Percentiles rank a stretch among this genome's conserved stretches.
Conservation (phyloP, 2,888 invertebrate genomes). For the Gari tellinella region DNA sequence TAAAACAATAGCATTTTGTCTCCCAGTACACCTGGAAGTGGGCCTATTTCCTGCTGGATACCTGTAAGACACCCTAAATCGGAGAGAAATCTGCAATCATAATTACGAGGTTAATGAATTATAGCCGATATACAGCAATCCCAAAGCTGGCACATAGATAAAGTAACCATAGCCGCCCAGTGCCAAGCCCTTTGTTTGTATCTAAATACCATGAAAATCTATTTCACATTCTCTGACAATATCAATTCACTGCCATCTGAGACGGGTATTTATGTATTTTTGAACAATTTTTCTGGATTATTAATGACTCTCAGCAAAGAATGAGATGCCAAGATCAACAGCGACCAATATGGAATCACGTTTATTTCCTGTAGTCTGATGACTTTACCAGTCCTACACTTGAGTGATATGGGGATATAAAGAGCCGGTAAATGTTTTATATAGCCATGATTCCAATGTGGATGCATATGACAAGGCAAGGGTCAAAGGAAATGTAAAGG, state of each 20-base stretch:
- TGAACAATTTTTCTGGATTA: conserved; percentile 58
- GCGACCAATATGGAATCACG: conserved; percentile 55
- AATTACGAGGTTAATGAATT: conserved; percentile 43
- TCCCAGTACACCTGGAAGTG: too few relatives aligned
- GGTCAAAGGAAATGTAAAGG: conserved; percentile 54
- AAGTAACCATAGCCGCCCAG: conserved; percentile 32
- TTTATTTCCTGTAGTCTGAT: conserved; percentile 56
- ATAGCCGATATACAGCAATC: conserved; percentile 48
- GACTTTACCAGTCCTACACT: conserved; percentile 46
- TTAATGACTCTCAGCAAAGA: conserved; percentile 55
- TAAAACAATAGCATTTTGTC: too few relatives aligned
- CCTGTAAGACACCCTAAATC: too few relatives aligned
- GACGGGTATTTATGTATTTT: conserved; percentile 56
- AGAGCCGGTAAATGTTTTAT: conserved; percentile 62
- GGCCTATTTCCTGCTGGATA: too few relatives aligned
- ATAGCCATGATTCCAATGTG: conserved; percentile 34
- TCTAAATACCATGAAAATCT: conserved; percentile 55
- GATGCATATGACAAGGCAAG: conserved; percentile 31
- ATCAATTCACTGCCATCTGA: conserved; percentile 40
- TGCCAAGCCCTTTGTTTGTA: conserved; percentile 47
- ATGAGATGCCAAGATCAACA: conserved; percentile 64
- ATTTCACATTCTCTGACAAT: conserved; percentile 44
- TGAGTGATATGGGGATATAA: conserved; percentile 62
- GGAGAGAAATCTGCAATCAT: too few relatives aligned
- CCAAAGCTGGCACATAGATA: conserved; percentile 33